phyloP scores from a whole-genome alignment of 1,140 invertebrate genomes.

The Temnothorax longispinosus region DNA sequence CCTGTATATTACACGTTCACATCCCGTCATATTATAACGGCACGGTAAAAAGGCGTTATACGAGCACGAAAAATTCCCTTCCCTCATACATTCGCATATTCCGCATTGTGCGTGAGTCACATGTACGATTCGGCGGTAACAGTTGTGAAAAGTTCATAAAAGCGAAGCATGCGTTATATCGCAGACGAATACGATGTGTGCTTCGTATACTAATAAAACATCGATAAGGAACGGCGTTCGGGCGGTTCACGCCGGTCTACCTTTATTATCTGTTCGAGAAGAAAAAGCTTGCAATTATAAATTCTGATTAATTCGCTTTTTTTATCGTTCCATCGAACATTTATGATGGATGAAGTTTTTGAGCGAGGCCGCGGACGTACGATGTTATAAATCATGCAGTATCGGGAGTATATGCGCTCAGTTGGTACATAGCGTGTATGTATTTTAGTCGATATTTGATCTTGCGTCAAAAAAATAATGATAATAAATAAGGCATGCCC shows the following conservation, averaged over 20 bases:
- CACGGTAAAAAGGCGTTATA: conserved; percentile 46
- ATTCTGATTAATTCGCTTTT: conserved; percentile 37
- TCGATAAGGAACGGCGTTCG: conserved; percentile 12
- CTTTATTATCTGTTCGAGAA: conserved; percentile 4
- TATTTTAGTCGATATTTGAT: conserved; percentile 36
- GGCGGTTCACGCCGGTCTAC: neutral
- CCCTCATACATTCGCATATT: conserved; percentile 2
- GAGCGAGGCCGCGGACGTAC: conserved; percentile 6
- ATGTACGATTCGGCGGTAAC: neutral
- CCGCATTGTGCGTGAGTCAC: conserved; percentile 36
- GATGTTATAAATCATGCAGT: conserved; percentile 49
- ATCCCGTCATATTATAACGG: conserved; percentile 35
- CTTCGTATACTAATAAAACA: conserved; percentile 35
- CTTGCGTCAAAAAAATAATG: neutral
- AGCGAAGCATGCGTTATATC: neutral
- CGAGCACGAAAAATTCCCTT: conserved; percentile 39
- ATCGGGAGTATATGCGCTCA: conserved; percentile 30
- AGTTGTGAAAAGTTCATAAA: conserved; percentile 50
- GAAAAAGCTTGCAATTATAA: conserved; percentile 49
- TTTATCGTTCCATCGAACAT: conserved; percentile 44
- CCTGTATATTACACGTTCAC: conserved; percentile 35
- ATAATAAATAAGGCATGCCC: neutral
- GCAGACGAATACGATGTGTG: neutral
- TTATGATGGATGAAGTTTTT: conserved; percentile 53
- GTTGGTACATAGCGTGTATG: neutral